Percentiles rank a stretch among this genome's conserved stretches.
These are phyloP conservation scores for Chaenocephalus aceratus DNA, from an alignment of 2,113 vertebrate genomes.

Conservation along the genomic window DNA sequence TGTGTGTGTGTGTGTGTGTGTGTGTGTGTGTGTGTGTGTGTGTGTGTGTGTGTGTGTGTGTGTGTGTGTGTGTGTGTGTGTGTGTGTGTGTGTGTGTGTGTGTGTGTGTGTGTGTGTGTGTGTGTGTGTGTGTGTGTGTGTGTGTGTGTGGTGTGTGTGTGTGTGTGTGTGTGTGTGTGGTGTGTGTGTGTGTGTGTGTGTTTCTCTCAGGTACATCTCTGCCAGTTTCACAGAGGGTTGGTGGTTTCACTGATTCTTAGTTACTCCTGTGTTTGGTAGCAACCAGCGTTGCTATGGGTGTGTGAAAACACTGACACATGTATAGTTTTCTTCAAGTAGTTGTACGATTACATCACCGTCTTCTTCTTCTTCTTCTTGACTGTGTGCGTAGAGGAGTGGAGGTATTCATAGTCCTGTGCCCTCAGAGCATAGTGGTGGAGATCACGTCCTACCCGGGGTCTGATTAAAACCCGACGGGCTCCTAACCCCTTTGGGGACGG, in stretches of 20 bases:
- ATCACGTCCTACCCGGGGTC: background rate
- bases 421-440: conserved; percentile 6
- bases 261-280: conserved; percentile 79
- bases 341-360: conserved; percentile 40
- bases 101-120: too few species aligned
- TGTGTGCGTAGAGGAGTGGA: background rate
- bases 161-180: too few species aligned
- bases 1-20: too few species aligned
- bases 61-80: too few species aligned
- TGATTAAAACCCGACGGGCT: background rate
- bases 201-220: background rate
- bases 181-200: too few species aligned
- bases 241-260: conserved; percentile 42
- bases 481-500: background rate
- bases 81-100: too few species aligned
- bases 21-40: too few species aligned
- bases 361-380: conserved; percentile 1
- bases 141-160: too few species aligned
- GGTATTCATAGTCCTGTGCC: conserved; percentile 40
- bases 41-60: too few species aligned
- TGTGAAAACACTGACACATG: conserved; percentile 26
- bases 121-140: too few species aligned
- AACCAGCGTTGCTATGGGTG: conserved; percentile 67
- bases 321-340: background rate
- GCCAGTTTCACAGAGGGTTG: background rate